Conservation (phyloP, 2,113 vertebrate species). For the Acrocephalus kingi region DNA sequence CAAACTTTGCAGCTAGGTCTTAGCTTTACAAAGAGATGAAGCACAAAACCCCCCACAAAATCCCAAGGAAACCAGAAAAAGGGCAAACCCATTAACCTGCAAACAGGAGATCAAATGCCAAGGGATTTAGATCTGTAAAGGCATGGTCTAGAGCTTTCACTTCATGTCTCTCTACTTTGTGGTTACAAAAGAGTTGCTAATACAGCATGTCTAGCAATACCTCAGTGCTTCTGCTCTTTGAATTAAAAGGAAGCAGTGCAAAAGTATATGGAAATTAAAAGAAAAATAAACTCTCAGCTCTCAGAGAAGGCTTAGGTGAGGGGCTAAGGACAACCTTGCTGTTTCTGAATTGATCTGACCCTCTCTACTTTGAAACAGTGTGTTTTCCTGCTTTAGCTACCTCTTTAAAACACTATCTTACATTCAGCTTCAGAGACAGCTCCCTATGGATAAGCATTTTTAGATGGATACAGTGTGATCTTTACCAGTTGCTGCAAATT, state of each 20-base stretch:
- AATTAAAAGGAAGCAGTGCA: neutral
- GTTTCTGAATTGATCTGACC: neutral
- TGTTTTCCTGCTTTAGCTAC: neutral
- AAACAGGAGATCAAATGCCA: neutral
- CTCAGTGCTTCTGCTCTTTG: neutral
- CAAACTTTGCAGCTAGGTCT: neutral
- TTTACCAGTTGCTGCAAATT: slow-evolving; percentile 63
- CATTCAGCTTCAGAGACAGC: neutral
- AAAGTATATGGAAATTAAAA: neutral
- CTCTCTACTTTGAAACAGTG: neutral
- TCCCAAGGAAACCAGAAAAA: neutral
- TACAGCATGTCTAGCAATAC: neutral
- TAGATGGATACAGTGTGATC: slow-evolving; percentile 40
- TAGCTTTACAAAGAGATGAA: neutral
- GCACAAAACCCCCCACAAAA: neutral
- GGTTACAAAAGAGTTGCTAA: neutral
- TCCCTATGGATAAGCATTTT: slow-evolving; percentile 40
- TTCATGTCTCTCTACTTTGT: neutral
- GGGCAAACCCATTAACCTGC: neutral
- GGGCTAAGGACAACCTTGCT: neutral
- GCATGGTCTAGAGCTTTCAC: neutral
- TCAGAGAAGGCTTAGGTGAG: neutral
- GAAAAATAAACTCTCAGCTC: neutral
- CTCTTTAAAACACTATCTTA: slow-evolving; percentile 13
- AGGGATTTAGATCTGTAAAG: neutral